These are phyloP conservation scores for Bellardia bayeri DNA, from an alignment of 2,888 invertebrate genomes.

Conservation along the genomic window DNA sequence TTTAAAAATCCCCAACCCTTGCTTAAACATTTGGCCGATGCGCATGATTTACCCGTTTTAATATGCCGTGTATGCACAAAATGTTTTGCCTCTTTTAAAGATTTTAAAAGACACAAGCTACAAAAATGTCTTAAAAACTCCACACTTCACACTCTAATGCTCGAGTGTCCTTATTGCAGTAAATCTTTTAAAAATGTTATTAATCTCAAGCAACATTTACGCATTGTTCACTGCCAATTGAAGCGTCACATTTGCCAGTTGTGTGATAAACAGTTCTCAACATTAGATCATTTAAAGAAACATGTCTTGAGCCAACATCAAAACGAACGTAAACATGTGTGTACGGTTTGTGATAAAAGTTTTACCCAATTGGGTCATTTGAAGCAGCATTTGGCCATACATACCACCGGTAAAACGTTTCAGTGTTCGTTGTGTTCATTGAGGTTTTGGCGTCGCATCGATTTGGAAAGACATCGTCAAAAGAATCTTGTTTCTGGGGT, in stretches of 20 bases:
- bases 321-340: slow-evolving; percentile 77
- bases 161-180: slow-evolving; percentile 75
- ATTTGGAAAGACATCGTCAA: slow-evolving; percentile 69
- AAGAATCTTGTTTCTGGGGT: slow-evolving; percentile 47
- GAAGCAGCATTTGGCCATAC: slow-evolving; percentile 76
- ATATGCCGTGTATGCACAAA: slow-evolving; percentile 60
- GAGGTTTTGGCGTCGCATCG: slow-evolving; percentile 75
- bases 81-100: slow-evolving; percentile 71
- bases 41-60: slow-evolving; percentile 68
- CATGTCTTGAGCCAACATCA: slow-evolving; percentile 77
- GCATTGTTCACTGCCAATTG: slow-evolving; percentile 73
- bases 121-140: slow-evolving; percentile 21
- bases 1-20: slow-evolving; percentile 73
- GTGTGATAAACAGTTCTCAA: slow-evolving; percentile 77
- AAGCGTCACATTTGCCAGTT: slow-evolving; percentile 76
- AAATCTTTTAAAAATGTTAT: slow-evolving; percentile 73
- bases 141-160: not conserved
- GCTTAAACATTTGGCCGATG: slow-evolving; percentile 74
- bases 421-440: slow-evolving; percentile 70
- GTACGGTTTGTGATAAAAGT: slow-evolving; percentile 75
- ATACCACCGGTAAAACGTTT: slow-evolving; percentile 72
- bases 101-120: slow-evolving; percentile 74
- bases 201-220: slow-evolving; percentile 76
- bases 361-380: slow-evolving; percentile 77
- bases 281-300: slow-evolving; percentile 77